Conservation (phyloP, 2,888 invertebrate species). For the Osmoderma eremita region DNA sequence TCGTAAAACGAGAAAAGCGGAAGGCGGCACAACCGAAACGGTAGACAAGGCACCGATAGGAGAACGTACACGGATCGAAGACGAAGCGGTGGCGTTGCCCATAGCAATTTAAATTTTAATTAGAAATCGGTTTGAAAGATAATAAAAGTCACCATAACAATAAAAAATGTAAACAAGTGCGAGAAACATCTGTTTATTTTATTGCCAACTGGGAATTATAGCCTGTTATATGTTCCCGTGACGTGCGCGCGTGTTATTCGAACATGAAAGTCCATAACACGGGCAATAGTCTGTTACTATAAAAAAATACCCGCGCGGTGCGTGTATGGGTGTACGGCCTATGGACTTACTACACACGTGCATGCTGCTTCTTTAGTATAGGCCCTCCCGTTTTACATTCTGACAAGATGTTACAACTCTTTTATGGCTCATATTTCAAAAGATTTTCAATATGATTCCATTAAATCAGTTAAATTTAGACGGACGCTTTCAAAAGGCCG, state of each 20-base stretch:
- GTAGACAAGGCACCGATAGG: background rate
- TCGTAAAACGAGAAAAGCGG: conserved; percentile 25
- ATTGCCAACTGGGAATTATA: conserved; percentile 36
- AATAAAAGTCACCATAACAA: conserved; percentile 37
- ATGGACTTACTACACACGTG: conserved; percentile 11
- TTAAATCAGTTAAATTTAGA: conserved; percentile 36
- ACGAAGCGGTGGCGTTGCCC: background rate
- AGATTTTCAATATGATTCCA: conserved; percentile 37
- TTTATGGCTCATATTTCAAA: conserved; percentile 42
- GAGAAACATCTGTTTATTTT: conserved; percentile 43
- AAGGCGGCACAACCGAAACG: background rate
- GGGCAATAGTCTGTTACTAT: conserved; percentile 39
- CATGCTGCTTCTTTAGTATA: conserved; percentile 13
- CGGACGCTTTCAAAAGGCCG: conserved; percentile 14
- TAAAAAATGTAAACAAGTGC: conserved; percentile 41
- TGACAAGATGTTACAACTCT: conserved; percentile 42
- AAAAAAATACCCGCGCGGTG: conserved; percentile 31
- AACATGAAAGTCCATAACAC: conserved; percentile 28
- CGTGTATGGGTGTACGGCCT: conserved; percentile 2
- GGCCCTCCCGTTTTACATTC: conserved; percentile 39
- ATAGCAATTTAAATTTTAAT: conserved; percentile 40
- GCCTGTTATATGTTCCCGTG: conserved; percentile 27
- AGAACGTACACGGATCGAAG: background rate
- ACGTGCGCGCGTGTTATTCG: conserved; percentile 24
- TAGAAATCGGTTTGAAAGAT: conserved; percentile 39